Evolutionary conservation across 2,113 vertebrate species (phyloP).

Genomic region (Tragelaphus imberbis): DNA sequence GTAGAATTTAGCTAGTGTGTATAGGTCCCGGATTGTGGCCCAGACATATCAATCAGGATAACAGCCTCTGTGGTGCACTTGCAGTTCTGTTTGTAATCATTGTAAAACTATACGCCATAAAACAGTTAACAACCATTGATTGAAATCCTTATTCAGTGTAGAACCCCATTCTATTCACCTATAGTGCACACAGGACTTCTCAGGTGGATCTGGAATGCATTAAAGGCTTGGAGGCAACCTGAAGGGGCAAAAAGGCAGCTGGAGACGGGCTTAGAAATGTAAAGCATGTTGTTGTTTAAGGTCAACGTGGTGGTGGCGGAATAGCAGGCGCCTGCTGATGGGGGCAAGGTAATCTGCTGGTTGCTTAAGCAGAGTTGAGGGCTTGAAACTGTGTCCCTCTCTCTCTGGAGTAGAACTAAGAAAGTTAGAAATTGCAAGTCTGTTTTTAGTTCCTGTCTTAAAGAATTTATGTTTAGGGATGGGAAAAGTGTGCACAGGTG

Average conservation of each 20-base stretch:
- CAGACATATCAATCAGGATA: background rate
- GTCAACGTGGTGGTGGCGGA: background rate
- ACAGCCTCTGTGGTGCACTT: background rate
- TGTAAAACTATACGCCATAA: constrained; percentile 5
- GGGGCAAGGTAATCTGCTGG: background rate
- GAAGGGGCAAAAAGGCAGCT: background rate
- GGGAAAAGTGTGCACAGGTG: background rate
- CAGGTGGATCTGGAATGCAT: background rate
- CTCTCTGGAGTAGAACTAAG: background rate
- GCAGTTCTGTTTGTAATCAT: constrained; percentile 4
- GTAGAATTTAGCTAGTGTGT: background rate
- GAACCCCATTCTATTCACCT: background rate
- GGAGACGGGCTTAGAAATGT: background rate
- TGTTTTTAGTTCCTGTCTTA: background rate
- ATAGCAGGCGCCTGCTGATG: background rate
- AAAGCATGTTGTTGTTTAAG: background rate
- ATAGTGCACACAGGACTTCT: background rate
- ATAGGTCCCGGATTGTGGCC: background rate
- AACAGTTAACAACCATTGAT: background rate
- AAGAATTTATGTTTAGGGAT: background rate
- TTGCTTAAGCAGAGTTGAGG: background rate
- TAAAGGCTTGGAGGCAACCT: background rate
- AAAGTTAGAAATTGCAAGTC: background rate
- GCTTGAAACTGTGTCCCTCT: background rate
- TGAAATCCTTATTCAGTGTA: background rate